Percentiles rank a stretch among this genome's conserved stretches.
These are phyloP conservation scores for Anableps anableps DNA, from an alignment of 2,797 vertebrate genomes.

Conservation along the genomic window DNA sequence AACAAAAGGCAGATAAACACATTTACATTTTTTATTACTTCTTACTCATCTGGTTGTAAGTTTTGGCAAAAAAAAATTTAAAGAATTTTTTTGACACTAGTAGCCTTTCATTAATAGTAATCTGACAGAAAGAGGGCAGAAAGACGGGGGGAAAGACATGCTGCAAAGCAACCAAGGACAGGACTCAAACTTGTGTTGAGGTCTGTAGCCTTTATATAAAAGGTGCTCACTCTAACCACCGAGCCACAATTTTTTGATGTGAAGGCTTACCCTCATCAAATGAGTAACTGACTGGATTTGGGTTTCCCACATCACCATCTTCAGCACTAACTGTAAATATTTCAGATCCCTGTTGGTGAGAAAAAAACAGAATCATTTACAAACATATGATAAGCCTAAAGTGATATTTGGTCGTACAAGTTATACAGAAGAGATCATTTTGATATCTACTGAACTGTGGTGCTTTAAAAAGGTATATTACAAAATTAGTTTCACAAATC, in stretches of 20 bases:
- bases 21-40: neutral
- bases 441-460: neutral
- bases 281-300: constrained; percentile 87
- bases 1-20: neutral
- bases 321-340: constrained; percentile 90
- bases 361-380: neutral
- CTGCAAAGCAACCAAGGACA: no score
- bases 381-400: neutral
- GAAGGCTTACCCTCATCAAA: constrained; percentile 86
- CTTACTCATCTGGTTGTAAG: neutral
- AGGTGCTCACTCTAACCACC: no score
- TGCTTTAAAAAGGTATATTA: neutral
- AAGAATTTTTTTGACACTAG: no score
- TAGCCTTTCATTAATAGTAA: no score
- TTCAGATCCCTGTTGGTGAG: constrained; percentile 86
- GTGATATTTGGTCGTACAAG: neutral
- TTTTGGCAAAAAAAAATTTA: no score
- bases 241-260: neutral
- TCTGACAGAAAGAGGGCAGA: no score
- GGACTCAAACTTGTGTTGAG: no score
- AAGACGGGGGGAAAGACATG: no score
- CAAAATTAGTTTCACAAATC: neutral
- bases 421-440: neutral
- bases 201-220: no score
- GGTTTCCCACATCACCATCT: constrained; percentile 92